Conservation (phyloP, 2,888 invertebrate species). For the Cybosia mesomella region DNA sequence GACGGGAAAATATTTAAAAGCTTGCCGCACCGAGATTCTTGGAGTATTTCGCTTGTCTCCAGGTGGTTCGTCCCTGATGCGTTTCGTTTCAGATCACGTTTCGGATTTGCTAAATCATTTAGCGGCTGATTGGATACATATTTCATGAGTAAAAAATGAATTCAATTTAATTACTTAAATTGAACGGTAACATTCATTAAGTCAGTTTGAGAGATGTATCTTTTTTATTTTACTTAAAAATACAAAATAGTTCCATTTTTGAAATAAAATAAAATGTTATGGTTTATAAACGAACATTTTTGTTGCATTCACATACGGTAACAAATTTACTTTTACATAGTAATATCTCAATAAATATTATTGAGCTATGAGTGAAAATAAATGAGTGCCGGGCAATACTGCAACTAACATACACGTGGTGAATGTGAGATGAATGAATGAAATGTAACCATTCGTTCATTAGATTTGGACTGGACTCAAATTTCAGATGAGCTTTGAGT, state of each 20-base stretch:
- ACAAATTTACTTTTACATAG: background rate
- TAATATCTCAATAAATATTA: background rate
- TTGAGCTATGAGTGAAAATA: too few species aligned
- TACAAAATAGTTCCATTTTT: background rate
- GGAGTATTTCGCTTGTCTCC: constrained; percentile 51
- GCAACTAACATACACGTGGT: background rate
- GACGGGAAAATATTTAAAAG: constrained; percentile 78
- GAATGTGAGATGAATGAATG: background rate
- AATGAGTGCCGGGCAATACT: background rate
- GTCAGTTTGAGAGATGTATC: background rate
- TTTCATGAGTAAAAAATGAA: constrained; percentile 18
- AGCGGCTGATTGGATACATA: constrained; percentile 21
- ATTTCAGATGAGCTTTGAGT: background rate
- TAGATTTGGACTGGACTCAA: background rate
- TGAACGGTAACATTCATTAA: background rate
- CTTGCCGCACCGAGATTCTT: constrained; percentile 66
- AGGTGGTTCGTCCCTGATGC: constrained; percentile 21
- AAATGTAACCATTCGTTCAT: constrained; percentile 1
- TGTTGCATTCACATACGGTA: background rate
- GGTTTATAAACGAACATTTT: background rate
- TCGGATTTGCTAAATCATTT: constrained; percentile 21
- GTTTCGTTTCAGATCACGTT: constrained; percentile 14
- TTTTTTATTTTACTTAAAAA: background rate
- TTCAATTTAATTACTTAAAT: constrained; percentile 24
- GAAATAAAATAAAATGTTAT: background rate